Evolutionary conservation across 2,113 vertebrate species (phyloP), one percentile per base, ranked within the genome.

Genomic region (Cynoglossus semilaevis): DNA sequence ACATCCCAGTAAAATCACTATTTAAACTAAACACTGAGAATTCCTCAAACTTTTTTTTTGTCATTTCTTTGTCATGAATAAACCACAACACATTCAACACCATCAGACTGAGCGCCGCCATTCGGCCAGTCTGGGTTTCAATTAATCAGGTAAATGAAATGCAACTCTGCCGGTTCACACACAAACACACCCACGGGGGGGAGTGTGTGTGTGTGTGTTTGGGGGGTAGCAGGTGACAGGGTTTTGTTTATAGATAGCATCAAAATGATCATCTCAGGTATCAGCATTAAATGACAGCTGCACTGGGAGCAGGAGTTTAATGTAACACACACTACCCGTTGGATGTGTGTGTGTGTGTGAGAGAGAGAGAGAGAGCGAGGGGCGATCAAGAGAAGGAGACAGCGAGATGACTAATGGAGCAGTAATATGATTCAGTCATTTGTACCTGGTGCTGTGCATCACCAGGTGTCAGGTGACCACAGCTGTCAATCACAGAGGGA

Each of bases 391-490:
- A 6, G 22, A 29, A 29, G 22, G 22, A 48, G 18, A 51, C 15
- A 14, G 50, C 49, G 16, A 38, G 37, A n/a, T 8, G 14, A 9
- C 15, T 16, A 37, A 43, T 7, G 9, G 41, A 58, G 12, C 14
- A 36, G 80, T 80, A 69, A 80, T 22, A 14, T 52, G 58, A 78
- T 54, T 57, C 73, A 53, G 15, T 46, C 17, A 29, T 50, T 71
- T 73, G 40, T 58, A 37, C 22, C 6, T 52, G 15, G 51, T 35
- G 52, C 18, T 82, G 46, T 35, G 19, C 48, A 48, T 53, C 14
- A 38, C 40, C 22, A n/a, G 72, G 79, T 82, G 64, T 85, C 67
- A 50, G 41, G 53, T 76, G 51, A 79, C 38, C 7, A 43, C 51
- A 72, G 55, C 52, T 54, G 48, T 65, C 35, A 43, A 36, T 63